A percentile compares a stretch with the other conserved stretches of the same genome.
These are phyloP conservation scores for Amiota mariae DNA, from an alignment of 2,888 invertebrate genomes.

Conservation along the genomic window DNA sequence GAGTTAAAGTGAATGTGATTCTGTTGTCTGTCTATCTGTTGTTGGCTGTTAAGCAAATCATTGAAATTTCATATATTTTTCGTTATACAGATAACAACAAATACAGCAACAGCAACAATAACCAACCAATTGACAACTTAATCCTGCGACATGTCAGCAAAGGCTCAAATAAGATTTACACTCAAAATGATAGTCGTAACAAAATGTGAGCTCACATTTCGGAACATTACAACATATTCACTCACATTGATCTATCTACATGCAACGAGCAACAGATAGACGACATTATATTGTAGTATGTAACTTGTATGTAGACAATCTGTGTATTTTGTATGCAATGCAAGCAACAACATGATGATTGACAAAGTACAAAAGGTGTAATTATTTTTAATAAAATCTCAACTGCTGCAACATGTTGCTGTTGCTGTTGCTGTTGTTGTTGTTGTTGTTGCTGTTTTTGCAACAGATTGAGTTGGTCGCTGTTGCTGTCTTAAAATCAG, in stretches of 20 bases:
- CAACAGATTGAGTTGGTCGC: no score
- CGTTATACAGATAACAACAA: no score
- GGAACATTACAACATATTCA: neutral
- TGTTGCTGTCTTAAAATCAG: no score
- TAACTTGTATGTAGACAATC: no score
- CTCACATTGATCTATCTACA: neutral
- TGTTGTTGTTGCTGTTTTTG: neutral
- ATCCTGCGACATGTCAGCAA: constrained; percentile 66
- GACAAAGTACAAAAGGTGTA: constrained; percentile 65
- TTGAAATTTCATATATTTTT: no score
- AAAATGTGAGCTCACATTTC: constrained; percentile 32
- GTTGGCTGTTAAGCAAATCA: no score
- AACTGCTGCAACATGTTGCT: neutral
- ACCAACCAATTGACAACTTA: constrained; percentile 65
- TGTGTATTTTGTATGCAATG: no score
- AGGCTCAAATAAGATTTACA: constrained; percentile 68
- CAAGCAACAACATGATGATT: constrained; percentile 46
- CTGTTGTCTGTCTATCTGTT: neutral
- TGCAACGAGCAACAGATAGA: constrained; percentile 8
- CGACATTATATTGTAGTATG: neutral
- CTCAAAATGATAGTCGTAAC: constrained; percentile 40
- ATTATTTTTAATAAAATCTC: constrained; percentile 62
- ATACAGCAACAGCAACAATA: constrained; percentile 9
- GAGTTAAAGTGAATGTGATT: neutral
- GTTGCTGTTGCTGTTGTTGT: neutral